Evolutionary conservation across 2,113 vertebrate genomes (phyloP).

Genomic region (Mustela lutreola): DNA sequence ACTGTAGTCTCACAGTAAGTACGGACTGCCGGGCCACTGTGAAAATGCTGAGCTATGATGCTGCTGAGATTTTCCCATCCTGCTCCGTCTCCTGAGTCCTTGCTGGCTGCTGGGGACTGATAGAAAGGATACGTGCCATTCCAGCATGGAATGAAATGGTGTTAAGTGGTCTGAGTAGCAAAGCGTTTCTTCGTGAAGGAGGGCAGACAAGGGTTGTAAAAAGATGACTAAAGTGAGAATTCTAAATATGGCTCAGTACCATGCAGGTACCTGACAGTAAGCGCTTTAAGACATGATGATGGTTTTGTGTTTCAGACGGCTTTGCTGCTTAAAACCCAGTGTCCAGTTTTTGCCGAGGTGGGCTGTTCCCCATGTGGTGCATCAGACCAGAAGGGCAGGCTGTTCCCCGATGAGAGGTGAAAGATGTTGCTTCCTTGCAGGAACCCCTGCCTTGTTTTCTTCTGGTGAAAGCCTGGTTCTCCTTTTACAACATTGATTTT

Average conservation of each 20-base stretch:
- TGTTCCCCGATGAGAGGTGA: constrained; percentile 92
- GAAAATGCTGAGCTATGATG: not conserved
- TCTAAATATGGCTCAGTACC: not conserved
- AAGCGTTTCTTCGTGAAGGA: constrained; percentile 37
- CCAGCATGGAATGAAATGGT: not conserved
- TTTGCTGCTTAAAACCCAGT: constrained; percentile 97
- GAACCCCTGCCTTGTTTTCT: not conserved
- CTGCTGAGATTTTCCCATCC: not conserved
- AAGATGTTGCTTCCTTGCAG: not conserved
- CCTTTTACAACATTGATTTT: not conserved
- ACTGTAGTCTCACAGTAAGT: not conserved
- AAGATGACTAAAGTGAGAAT: constrained; percentile 9
- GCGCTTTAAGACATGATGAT: not conserved
- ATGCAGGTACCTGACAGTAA: not conserved
- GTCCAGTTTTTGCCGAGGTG: constrained; percentile 93
- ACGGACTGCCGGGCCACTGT: not conserved
- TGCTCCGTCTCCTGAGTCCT: not conserved
- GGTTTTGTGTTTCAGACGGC: constrained; percentile 93
- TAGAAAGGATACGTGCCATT: not conserved
- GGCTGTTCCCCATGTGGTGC: constrained; percentile 86
- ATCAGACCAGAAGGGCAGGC: constrained; percentile 90
- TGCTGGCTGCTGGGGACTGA: not conserved
- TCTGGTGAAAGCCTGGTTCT: not conserved
- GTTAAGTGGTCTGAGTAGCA: not conserved
- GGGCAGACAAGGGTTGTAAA: not conserved